Base-by-base conservation (phyloP, 2,797 vertebrate genomes). In the Nyctibius grandis region DNA sequence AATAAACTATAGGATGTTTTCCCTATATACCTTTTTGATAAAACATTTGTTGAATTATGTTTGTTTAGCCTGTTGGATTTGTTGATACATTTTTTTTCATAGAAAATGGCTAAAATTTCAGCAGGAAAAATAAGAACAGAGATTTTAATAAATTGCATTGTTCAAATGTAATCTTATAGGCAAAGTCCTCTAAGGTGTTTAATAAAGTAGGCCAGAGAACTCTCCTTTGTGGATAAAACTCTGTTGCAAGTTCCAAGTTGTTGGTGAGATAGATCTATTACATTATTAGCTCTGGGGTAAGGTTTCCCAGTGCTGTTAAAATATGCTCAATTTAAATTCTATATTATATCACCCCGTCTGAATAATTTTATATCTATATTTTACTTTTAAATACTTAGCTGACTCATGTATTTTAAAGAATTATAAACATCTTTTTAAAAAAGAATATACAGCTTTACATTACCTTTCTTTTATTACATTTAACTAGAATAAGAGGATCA, bases 301-400 rank as follows among this genome's bases (percentile, higher is more conserved):
- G 79, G 91, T 92, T 93, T 96, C 95, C 91, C 96, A 96, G 68
- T 76, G 82, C 91, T 97, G 70, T 79, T 97, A 96, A 95, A 94
- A 96, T 81, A 96, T 94, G 91, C 92, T 96, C 96, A 87, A 92
- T 95, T 97, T 96, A 97, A 97, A 96, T 96, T 97, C 96, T 92
- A 78, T 95, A 96, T 96, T 97, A 84, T 97, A 90, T 90, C 95
- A 88, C 60, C 74, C 56, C 1, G 0, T 96, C 92, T 95, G 91
- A 96, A 96, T 96, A 97, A 96, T 98, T 97, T 97, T 93, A 89
- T 96, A 88, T 93, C 94, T 96, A 90, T 97, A 97, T 97, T 96
- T 97, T 97, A 97, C 88, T 96, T 97, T 96, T 94, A 94, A 92
- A 97, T 97, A 91, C 91, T 91, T 88, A 81, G 84, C 96, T 87